These are phyloP conservation scores for Tylochromis polylepis DNA, from an alignment of 2,113 vertebrate genomes.

Conservation along the genomic window DNA sequence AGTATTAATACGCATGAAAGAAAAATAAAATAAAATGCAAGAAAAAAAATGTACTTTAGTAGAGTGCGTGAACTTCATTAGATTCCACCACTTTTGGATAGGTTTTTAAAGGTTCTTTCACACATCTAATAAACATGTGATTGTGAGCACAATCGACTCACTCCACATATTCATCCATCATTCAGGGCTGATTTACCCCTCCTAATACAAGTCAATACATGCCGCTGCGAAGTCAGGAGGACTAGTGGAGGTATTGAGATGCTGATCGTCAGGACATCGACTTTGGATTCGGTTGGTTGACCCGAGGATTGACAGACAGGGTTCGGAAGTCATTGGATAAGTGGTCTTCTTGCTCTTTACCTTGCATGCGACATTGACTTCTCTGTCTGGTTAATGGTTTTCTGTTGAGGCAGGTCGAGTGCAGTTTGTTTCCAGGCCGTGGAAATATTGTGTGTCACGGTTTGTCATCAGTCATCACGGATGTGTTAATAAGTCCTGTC, in stretches of 20 bases:
- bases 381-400: background rate
- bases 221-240: background rate
- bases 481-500: conserved; percentile 35
- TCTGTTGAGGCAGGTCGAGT: background rate
- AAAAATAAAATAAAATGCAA: background rate
- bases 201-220: background rate
- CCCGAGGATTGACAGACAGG: conserved; percentile 5
- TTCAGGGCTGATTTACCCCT: conserved; percentile 12
- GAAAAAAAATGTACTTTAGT: background rate
- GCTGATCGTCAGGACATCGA: background rate
- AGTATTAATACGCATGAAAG: background rate
- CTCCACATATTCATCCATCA: conserved; percentile 34
- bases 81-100: background rate
- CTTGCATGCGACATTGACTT: background rate
- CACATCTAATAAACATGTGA: background rate
- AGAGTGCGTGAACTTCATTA: background rate
- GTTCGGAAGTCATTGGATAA: conserved; percentile 22
- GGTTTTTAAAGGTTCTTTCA: background rate
- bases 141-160: background rate
- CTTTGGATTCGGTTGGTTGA: background rate
- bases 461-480: conserved; percentile 19
- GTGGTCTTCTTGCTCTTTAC: background rate
- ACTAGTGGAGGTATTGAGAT: background rate
- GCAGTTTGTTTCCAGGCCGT: background rate
- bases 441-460: conserved; percentile 1